Conservation (phyloP, 2,113 vertebrate species). For the Nyctereutes procyonoides region DNA sequence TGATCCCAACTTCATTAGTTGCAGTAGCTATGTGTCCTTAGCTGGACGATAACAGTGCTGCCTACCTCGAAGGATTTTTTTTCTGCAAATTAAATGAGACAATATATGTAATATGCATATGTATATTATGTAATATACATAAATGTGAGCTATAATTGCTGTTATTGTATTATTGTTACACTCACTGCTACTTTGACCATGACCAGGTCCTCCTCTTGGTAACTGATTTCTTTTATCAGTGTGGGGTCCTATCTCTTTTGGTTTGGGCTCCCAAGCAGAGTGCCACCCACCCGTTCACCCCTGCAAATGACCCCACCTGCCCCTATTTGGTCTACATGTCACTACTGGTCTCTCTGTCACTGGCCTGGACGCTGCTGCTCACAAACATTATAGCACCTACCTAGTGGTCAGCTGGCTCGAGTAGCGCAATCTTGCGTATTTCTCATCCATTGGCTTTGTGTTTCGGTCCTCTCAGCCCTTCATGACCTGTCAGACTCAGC, state of each 20-base stretch:
- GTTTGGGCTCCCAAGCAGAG: not conserved
- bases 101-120: not conserved
- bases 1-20: not conserved
- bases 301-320: not conserved
- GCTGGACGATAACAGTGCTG: not conserved
- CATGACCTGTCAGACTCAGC: not conserved
- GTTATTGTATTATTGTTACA: not conserved
- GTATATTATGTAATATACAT: not conserved
- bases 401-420: not conserved
- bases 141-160: not conserved
- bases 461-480: not conserved
- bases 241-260: not conserved
- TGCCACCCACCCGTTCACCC: not conserved
- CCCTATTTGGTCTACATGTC: not conserved
- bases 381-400: accelerated
- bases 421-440: not conserved
- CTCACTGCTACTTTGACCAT: not conserved
- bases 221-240: not conserved
- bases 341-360: not conserved
- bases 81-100: not conserved
- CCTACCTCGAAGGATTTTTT: not conserved
- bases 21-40: not conserved
- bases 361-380: not conserved
- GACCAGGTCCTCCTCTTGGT: not conserved
- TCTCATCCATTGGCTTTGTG: not conserved